A percentile compares a stretch with the other conserved stretches of the same genome.
These are phyloP conservation scores for Gryon sp. DNA, from an alignment of 1,140 invertebrate species.

Conservation along the genomic window DNA sequence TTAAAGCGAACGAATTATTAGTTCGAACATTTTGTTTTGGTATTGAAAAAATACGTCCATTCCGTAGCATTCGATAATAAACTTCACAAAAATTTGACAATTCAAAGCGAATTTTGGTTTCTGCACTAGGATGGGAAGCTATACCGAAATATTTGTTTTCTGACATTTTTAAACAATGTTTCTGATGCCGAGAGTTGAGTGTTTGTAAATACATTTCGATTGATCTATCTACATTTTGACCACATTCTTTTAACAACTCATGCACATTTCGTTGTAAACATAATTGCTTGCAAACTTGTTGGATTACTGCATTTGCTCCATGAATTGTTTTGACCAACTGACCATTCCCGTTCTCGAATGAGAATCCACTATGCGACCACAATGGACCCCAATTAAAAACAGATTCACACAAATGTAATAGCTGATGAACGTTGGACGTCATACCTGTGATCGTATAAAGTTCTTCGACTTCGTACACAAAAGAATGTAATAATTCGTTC, in stretches of 20 bases:
- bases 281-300: constrained; percentile 6
- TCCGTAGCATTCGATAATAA: not conserved
- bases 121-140: too few relatives aligned
- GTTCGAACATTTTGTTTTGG: constrained; percentile 4
- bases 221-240: too few relatives aligned
- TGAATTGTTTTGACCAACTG: constrained; percentile 17
- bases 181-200: too few relatives aligned
- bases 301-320: too few relatives aligned
- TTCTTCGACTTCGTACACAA: constrained; percentile 26
- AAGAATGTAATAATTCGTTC: constrained; percentile 30
- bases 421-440: constrained; percentile 50
- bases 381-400: too few relatives aligned
- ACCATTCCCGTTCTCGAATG: constrained; percentile 45
- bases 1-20: constrained; percentile 9
- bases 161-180: too few relatives aligned
- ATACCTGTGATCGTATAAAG: constrained; percentile 17
- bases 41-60: constrained; percentile 1
- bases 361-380: too few relatives aligned
- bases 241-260: constrained; percentile 10
- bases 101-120: too few relatives aligned
- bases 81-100: too few relatives aligned
- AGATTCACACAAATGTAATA: constrained; percentile 43
- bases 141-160: too few relatives aligned
- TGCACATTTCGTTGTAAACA: constrained; percentile 3
- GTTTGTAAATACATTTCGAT: too few relatives aligned